Base-by-base conservation (phyloP, 2,888 invertebrate genomes). In the Aleiodes testaceus region DNA sequence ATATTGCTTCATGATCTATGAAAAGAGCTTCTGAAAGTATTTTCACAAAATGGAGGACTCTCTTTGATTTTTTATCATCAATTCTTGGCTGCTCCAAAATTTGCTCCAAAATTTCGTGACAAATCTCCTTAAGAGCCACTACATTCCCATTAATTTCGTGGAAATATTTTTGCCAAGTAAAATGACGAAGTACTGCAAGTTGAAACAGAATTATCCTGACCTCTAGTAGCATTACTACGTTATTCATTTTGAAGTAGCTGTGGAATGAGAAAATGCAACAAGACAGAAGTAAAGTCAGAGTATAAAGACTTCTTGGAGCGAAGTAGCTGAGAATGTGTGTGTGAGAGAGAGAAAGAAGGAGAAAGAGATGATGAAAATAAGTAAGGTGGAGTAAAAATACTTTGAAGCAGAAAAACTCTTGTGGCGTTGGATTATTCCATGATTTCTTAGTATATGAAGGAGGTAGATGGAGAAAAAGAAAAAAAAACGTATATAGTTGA, bases 381-480 rank as follows among this genome's bases (percentile, higher is more conserved):
- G 42, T 12, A 42, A 12, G 5, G 36, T 26, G 30, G 47, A 66
- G 47, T 7, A 50, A 50, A 55, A 47, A 66, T 59, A 47, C 55
- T 59, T 61, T 53, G 45, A 30, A 61, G 45, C 36, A 36, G 47
- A 47, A 20, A 55, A 49, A 36, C 36, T 55, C 65, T 65, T 49
- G 59, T 9, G 55, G 53, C 64, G 20, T 14, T 12, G 70, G 66
- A 70, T 66, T 70, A 70, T 70, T 70, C 66, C 42, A 66, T 26
- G 66, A 59, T 70, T 49, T 59, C 50, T 49, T 22, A 59, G 53
- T 53, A 36, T 53, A 49, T 20, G 59, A 42, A n/a, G 9, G 45
- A 53, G 22, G 30, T 47, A 61, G 53, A 55, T 50, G 65, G 44
- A 18, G 11, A 7, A 36, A 47, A 6, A 59, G 47, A 22, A 55